Evolutionary conservation across 2,113 vertebrate genomes (phyloP), one percentile per base, ranked within the genome.

Genomic region (Hipposideros armiger): DNA sequence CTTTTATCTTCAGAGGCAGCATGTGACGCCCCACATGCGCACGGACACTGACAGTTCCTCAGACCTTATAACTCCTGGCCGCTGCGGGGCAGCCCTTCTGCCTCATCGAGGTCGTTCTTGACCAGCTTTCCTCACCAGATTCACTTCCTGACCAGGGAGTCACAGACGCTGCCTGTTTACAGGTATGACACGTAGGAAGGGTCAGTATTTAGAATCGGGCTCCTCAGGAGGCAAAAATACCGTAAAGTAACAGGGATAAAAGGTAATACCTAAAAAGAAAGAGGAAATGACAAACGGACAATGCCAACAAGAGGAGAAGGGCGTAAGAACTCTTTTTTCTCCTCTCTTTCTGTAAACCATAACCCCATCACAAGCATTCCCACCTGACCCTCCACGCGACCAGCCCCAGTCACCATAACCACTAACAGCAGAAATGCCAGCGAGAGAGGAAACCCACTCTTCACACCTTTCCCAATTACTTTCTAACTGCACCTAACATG

Each of bases 171-270:
- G 17, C 72, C 58, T 87, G 40, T 72, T 54, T 52, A 17, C 28
- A 22, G 16, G n/a, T n/a, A 15, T 1, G 3, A 13, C 13, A 28
- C 11, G 4, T 7, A 47, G 17, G 10, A 4, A 52, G 15, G 50
- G 32, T 72, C 73, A 7, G 4, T 66, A 20, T 69, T 19, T 66
- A 78, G 16, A 54, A 5, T 26, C 72, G 13, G 26, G 11, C 4
- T 56, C 50, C 36, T 69, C 4, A 1, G 17, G 30, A 14, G 30
- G 45, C 36, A 70, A 87, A 58, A 73, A 42, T 28, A 22, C 30
- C 13, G 4, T 42, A 70, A 80, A 85, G 52, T 32, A 56, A 70
- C 16, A 90, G 30, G 7, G 54, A 70, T 56, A 24, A 36, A 70
- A 62, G 7, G 10, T 17, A 62, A 80, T 20, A n/a, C 60, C 52